These are phyloP conservation scores for Craterocephalus amniculus DNA, from an alignment of 2,797 vertebrate genomes.

Conservation along the genomic window DNA sequence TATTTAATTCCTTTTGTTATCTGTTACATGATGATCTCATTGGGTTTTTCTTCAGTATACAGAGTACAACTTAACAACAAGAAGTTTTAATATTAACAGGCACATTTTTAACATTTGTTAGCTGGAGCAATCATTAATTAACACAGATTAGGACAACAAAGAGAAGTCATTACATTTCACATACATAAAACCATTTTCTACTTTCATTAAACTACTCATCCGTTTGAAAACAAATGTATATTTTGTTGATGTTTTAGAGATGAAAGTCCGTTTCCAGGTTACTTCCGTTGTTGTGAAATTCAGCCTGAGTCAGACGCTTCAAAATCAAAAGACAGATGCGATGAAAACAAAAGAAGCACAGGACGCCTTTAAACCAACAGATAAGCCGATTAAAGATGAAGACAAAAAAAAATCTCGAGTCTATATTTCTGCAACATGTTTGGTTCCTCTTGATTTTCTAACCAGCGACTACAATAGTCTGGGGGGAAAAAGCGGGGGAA, in stretches of 20 bases:
- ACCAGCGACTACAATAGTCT: background rate
- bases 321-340: conserved; percentile 80
- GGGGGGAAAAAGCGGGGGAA: background rate
- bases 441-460: conserved; percentile 15
- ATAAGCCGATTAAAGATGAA: background rate
- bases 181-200: conserved; percentile 46
- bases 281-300: conserved; percentile 84
- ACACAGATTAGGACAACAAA: background rate
- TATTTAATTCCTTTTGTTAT: background rate
- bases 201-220: conserved; percentile 74
- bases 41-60: background rate
- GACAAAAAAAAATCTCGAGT: background rate
- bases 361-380: conserved; percentile 8
- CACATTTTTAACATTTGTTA: background rate
- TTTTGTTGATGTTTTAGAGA: conserved; percentile 15
- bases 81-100: background rate
- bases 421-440: conserved; percentile 17
- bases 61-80: conserved; percentile 8
- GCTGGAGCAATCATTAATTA: background rate
- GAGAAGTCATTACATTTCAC: background rate
- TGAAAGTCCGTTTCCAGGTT: conserved; percentile 80
- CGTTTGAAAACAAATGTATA: conserved; percentile 69
- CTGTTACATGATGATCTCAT: background rate
- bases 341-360: conserved; percentile 68
- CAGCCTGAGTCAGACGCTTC: conserved; percentile 77